phyloP scores from a whole-genome alignment of 2,888 invertebrate genomes.

The Uropetala carovei region DNA sequence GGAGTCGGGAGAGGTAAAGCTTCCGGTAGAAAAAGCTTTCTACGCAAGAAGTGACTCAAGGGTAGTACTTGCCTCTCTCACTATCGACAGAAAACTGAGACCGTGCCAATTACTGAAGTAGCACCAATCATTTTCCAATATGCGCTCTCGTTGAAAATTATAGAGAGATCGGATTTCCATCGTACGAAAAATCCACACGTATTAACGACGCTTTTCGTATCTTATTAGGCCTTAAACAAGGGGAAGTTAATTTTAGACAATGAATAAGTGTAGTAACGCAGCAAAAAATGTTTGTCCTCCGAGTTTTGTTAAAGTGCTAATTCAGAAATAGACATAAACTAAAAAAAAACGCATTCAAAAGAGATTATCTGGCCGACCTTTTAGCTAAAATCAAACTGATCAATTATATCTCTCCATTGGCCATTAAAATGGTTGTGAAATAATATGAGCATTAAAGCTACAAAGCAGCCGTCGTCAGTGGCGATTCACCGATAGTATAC shows the following conservation, averaged over 20 bases:
- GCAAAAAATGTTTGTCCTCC: not conserved
- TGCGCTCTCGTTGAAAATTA: not conserved
- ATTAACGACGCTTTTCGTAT: not conserved
- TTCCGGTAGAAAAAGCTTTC: not conserved
- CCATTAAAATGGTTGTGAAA: no score
- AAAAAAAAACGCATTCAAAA: not conserved
- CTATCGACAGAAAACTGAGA: not conserved
- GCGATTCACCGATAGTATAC: no score
- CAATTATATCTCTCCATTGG: no score
- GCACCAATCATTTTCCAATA: not conserved
- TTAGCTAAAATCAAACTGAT: no score
- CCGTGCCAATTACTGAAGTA: constrained; percentile 2
- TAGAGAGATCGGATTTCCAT: not conserved
- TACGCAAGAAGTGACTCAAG: not conserved
- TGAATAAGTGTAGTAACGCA: not conserved
- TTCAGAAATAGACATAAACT: not conserved
- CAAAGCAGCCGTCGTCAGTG: no score
- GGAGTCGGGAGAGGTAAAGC: not conserved
- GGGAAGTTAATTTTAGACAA: not conserved
- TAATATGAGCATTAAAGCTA: no score
- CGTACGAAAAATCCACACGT: not conserved
- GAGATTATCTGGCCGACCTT: no score
- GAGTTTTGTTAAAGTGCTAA: not conserved
- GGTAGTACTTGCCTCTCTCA: not conserved
- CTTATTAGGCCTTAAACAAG: not conserved